Evolutionary conservation across 2,797 vertebrate species (phyloP).

Genomic region (Micropoecilia bifurca): DNA sequence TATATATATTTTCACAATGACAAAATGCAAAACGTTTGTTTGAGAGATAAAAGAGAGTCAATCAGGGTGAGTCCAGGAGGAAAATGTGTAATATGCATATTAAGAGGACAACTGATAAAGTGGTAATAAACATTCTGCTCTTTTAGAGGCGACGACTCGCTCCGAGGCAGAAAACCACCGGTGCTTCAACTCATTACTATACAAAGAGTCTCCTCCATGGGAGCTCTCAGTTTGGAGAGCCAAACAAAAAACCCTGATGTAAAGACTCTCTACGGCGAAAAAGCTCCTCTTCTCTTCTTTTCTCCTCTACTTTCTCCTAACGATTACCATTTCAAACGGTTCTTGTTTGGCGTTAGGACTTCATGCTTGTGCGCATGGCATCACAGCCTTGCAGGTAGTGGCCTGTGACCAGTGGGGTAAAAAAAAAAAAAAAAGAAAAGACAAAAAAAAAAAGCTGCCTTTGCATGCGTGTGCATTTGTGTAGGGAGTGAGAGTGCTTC

Average conservation of each 20-base stretch:
- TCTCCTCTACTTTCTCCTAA: conserved; percentile 53
- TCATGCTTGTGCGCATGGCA: conserved; percentile 71
- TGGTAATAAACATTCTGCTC: conserved; percentile 61
- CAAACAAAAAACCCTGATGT: conserved; percentile 74
- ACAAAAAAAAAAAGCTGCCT: conserved; percentile 29
- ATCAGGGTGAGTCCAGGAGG: conserved; percentile 31
- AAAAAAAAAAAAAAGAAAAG: conserved; percentile 29
- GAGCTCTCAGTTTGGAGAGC: conserved; percentile 70
- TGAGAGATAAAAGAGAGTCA: conserved; percentile 55
- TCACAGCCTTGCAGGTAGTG: conserved; percentile 77
- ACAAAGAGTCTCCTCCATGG: conserved; percentile 65
- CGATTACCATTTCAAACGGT: conserved; percentile 84
- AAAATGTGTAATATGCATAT: conserved; percentile 45
- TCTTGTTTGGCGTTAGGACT: conserved; percentile 77
- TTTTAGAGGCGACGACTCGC: conserved; percentile 42
- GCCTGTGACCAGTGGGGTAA: conserved; percentile 60
- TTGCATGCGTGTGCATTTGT: conserved; percentile 25
- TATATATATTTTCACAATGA: conserved; percentile 20
- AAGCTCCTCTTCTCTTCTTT: conserved; percentile 45
- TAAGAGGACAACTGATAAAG: conserved; percentile 56
- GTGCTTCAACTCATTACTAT: conserved; percentile 63
- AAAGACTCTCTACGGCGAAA: conserved; percentile 73
- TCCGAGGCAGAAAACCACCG: conserved; percentile 56
- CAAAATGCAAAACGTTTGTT: conserved; percentile 49
- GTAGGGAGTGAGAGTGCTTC: conserved; percentile 26